phyloP scores from a whole-genome alignment of 2,797 vertebrate species.

The Lagodon rhomboides region DNA sequence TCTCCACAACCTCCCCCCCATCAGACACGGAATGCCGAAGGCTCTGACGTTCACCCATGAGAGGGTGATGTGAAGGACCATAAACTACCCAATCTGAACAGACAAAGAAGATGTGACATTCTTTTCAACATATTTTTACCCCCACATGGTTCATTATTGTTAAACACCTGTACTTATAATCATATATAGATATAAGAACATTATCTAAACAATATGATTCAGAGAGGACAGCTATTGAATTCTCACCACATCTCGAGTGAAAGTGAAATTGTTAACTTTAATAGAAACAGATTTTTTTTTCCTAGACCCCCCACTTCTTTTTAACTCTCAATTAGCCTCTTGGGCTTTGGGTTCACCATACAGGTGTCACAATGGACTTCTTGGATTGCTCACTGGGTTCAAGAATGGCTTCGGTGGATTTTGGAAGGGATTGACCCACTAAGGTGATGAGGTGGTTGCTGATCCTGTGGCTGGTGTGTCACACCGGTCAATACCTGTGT shows the following conservation, averaged over 20 bases:
- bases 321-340: constrained; percentile 7
- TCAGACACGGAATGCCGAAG: neutral
- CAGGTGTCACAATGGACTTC: neutral
- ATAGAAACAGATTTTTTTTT: no score
- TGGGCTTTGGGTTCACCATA: constrained; percentile 11
- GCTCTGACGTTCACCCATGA: neutral
- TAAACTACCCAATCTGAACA: constrained; percentile 1
- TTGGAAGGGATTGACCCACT: constrained; percentile 43
- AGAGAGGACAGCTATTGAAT: neutral
- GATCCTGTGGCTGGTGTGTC: constrained; percentile 48
- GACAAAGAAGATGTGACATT: neutral
- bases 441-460: constrained; percentile 50
- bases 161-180: neutral
- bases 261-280: neutral
- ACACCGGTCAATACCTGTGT: constrained; percentile 35
- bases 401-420: constrained; percentile 51
- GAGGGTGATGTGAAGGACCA: neutral
- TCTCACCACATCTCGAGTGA: neutral
- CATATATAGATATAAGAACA: neutral
- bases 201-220: neutral
- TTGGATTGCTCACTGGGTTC: constrained; percentile 32
- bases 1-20: constrained; percentile 6
- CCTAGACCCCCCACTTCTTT: neutral
- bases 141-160: neutral
- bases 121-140: neutral